Percentiles rank a stretch among this genome's conserved stretches.
Conservation (phyloP, 2,888 invertebrate species). For the Watsonalla cultraria region DNA sequence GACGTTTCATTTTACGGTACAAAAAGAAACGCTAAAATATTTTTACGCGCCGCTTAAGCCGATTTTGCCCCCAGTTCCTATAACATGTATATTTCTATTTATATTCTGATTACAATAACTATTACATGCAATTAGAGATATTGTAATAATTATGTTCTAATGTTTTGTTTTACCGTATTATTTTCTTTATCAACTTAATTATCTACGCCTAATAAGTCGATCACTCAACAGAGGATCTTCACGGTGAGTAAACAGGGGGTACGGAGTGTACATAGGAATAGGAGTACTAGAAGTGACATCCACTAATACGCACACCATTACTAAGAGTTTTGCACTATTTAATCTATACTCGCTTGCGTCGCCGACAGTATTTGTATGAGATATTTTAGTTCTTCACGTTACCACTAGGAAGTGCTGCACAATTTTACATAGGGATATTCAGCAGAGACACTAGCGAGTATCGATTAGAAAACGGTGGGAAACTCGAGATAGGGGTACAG, state of each 20-base stretch:
- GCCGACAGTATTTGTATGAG: no score
- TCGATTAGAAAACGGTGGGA: no score
- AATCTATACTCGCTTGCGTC: not conserved
- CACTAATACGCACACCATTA: not conserved
- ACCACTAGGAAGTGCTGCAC: no score
- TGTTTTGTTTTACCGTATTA: constrained; percentile 15
- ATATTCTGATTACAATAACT: not conserved
- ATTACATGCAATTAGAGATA: no score
- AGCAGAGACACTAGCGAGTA: no score
- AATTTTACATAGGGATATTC: no score
- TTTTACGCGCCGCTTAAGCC: no score
- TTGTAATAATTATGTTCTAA: not conserved
- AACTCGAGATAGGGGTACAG: no score
- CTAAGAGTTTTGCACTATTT: not conserved
- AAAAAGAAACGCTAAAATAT: no score
- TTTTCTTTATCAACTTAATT: constrained; percentile 61
- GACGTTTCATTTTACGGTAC: no score
- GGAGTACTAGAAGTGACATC: constrained; percentile 27
- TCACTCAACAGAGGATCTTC: constrained; percentile 69
- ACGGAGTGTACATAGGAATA: constrained; percentile 10
- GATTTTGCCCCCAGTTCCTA: no score
- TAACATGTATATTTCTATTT: not conserved
- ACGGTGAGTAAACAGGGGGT: constrained; percentile 60
- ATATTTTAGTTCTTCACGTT: no score
- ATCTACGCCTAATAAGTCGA: constrained; percentile 72